phyloP scores from a whole-genome alignment of 2,888 invertebrate genomes.

The Odontothrips loti region DNA sequence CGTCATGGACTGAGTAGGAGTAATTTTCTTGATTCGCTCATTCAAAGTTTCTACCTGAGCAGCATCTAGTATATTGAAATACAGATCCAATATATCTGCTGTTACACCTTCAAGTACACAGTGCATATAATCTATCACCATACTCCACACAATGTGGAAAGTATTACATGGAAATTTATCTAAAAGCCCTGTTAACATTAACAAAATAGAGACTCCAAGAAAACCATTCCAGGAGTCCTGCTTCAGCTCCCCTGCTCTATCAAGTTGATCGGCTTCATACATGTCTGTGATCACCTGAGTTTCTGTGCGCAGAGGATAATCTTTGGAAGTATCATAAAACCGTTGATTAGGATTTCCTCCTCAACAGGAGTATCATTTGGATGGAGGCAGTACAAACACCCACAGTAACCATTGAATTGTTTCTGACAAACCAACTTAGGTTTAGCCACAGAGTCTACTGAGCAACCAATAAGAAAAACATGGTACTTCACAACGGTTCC shows the following conservation, averaged over 20 bases:
- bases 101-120: neutral
- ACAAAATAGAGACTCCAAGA: too few relatives aligned
- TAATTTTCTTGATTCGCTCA: neutral
- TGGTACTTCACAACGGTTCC: neutral
- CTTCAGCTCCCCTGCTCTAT: too few relatives aligned
- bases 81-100: neutral
- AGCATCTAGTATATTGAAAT: neutral
- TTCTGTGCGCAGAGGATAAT: too few relatives aligned
- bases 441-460: neutral
- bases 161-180: neutral
- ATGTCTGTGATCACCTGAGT: too few relatives aligned
- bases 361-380: too few relatives aligned
- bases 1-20: neutral
- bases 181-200: too few relatives aligned
- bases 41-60: neutral
- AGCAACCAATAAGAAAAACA: neutral
- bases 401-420: too few relatives aligned
- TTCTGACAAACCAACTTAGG: neutral
- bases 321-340: too few relatives aligned
- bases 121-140: neutral
- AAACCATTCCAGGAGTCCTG: too few relatives aligned
- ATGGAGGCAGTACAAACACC: too few relatives aligned
- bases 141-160: neutral
- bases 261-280: too few relatives aligned
- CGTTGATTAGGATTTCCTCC: too few relatives aligned